Conservation (phyloP, 2,797 vertebrate species). For the Gymnodraco acuticeps region DNA sequence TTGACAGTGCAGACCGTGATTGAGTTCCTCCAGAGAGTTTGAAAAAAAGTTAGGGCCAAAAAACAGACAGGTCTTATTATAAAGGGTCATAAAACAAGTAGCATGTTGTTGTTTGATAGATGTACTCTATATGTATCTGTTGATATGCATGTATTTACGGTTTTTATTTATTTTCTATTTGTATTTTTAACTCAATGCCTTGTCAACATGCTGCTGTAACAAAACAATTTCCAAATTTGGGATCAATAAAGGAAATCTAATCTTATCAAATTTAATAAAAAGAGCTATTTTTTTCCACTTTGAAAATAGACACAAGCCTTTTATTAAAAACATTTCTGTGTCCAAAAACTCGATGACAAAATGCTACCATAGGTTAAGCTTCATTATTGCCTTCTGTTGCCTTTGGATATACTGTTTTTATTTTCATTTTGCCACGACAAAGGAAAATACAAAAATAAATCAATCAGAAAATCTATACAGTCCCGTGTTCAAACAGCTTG, state of each 20-base stretch:
- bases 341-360: neutral
- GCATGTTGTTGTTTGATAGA: too few relatives aligned
- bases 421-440: neutral
- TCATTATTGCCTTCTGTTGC: neutral
- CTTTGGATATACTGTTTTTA: neutral
- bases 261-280: neutral
- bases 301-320: neutral
- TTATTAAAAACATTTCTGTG: neutral
- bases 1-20: constrained; percentile 14
- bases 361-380: neutral
- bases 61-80: constrained; percentile 24
- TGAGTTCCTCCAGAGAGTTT: constrained; percentile 21
- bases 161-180: too few relatives aligned
- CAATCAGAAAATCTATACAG: constrained; percentile 6
- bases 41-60: neutral
- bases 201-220: too few relatives aligned
- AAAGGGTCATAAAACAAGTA: constrained; percentile 14
- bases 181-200: too few relatives aligned
- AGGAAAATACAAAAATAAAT: neutral
- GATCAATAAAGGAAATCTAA: too few relatives aligned
- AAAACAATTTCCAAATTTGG: too few relatives aligned
- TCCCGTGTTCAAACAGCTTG: neutral
- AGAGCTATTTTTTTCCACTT: neutral
- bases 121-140: too few relatives aligned
- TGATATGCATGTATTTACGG: too few relatives aligned